These are phyloP conservation scores for Poecilus cupreus DNA, from an alignment of 2,888 invertebrate genomes.

Conservation along the genomic window DNA sequence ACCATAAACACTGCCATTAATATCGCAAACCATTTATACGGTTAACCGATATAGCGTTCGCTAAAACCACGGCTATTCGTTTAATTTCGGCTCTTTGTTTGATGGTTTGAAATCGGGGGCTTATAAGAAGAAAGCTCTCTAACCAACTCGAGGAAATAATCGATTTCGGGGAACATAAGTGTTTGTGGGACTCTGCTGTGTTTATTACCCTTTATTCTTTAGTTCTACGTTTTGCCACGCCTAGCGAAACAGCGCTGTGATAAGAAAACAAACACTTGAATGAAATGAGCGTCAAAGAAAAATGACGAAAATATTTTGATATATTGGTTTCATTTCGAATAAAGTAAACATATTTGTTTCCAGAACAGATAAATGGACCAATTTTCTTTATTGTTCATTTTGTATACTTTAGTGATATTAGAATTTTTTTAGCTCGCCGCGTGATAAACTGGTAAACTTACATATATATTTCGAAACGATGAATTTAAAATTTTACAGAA, in stretches of 20 bases:
- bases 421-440: too few relatives aligned
- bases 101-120: too few relatives aligned
- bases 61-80: too few relatives aligned
- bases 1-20: too few relatives aligned
- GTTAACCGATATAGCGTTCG: too few relatives aligned
- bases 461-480: too few relatives aligned
- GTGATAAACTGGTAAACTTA: too few relatives aligned
- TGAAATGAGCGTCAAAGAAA: neutral
- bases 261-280: neutral
- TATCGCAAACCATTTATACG: too few relatives aligned
- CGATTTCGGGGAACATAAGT: neutral
- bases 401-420: neutral
- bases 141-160: neutral
- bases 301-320: conserved; percentile 1
- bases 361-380: neutral
- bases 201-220: conserved; percentile 17
- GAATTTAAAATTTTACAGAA: too few relatives aligned
- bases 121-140: neutral
- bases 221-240: neutral
- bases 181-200: neutral
- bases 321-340: neutral
- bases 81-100: too few relatives aligned
- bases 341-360: conserved; percentile 8
- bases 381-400: neutral
- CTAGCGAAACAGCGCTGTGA: neutral